Evolutionary conservation across 2,113 vertebrate species (phyloP).

Genomic region (Geothlypis trichas): DNA sequence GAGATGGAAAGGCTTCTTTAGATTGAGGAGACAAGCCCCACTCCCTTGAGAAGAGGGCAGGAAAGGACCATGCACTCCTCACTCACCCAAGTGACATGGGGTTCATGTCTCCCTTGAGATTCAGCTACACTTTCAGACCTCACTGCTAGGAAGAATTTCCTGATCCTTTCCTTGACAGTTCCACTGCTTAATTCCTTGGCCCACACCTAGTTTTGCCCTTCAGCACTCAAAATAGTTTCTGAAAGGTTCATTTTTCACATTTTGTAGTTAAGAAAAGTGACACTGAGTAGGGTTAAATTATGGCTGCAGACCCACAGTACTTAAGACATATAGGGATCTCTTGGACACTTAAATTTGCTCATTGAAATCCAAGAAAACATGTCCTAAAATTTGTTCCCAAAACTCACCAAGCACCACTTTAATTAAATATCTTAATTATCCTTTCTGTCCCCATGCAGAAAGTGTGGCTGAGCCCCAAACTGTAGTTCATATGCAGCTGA

Average conservation of each 20-base stretch:
- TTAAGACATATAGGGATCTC: neutral
- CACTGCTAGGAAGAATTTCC: neutral
- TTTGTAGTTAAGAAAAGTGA: neutral
- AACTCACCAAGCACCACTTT: neutral
- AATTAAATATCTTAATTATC: neutral
- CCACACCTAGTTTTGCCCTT: neutral
- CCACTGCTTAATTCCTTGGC: neutral
- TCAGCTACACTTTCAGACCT: neutral
- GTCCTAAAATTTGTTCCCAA: neutral
- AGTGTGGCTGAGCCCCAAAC: neutral
- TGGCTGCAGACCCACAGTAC: neutral
- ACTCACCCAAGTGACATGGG: neutral
- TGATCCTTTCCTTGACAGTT: neutral
- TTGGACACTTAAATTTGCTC: neutral
- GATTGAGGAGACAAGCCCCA: neutral
- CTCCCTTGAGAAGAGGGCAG: neutral
- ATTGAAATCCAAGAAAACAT: neutral
- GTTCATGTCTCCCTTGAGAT: neutral
- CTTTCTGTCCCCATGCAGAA: neutral
- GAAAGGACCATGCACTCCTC: neutral
- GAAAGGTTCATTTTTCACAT: neutral
- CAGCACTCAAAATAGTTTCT: neutral
- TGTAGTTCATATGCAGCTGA: neutral
- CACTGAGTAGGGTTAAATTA: neutral
- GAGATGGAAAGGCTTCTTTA: constrained; percentile 23